Percentiles rank a stretch among this genome's conserved stretches.
These are phyloP conservation scores for Lagorchestes hirsutus DNA, from an alignment of 2,797 vertebrate genomes.

Conservation along the genomic window DNA sequence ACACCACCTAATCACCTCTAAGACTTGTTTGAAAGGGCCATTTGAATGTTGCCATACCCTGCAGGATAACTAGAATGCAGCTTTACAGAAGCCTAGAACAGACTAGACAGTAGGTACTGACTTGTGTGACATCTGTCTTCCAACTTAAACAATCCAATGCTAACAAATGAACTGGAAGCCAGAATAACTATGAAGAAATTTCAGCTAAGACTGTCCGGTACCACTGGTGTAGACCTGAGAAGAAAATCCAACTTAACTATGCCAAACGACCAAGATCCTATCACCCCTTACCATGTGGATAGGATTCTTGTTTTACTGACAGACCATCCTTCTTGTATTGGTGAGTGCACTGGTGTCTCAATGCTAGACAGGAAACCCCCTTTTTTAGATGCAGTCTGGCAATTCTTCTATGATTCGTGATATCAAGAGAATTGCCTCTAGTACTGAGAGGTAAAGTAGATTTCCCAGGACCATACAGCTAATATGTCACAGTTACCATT, in stretches of 20 bases:
- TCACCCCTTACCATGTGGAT: too few species aligned
- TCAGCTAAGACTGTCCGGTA: background rate
- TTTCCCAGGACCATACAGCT: background rate
- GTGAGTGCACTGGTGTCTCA: background rate
- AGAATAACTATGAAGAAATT: background rate
- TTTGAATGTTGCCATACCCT: too few species aligned
- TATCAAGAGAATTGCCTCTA: background rate
- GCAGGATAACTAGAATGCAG: too few species aligned
- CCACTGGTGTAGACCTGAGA: too few species aligned
- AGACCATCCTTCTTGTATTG: background rate
- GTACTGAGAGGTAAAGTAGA: background rate
- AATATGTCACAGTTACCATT: background rate
- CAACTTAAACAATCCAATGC: background rate
- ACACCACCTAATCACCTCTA: too few species aligned
- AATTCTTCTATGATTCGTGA: background rate
- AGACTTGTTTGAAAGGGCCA: too few species aligned
- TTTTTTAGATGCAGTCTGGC: background rate
- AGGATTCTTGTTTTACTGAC: background rate
- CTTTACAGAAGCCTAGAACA: too few species aligned
- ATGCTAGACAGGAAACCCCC: background rate
- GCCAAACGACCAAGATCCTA: background rate
- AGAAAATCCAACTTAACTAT: background rate
- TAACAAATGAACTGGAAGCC: background rate
- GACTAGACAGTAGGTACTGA: too few species aligned
- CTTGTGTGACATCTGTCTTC: too few species aligned